Conservation (phyloP, 2,888 invertebrate genomes). For the Lasioglossum oenotherae region DNA sequence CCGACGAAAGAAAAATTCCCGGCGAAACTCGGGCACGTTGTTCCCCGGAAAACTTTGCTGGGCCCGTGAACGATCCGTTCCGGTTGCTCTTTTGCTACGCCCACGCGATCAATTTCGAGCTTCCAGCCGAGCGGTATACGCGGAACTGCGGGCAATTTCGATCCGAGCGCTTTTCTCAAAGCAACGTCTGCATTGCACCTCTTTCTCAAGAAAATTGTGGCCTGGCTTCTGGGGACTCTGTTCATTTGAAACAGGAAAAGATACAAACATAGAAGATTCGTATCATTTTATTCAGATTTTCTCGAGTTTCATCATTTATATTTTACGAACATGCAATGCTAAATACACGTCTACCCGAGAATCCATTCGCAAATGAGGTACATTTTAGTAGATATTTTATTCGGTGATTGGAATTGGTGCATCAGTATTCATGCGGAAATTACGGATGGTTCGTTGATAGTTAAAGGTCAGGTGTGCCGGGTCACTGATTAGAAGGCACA, state of each 20-base stretch:
- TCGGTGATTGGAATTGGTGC: background rate
- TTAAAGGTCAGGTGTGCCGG: background rate
- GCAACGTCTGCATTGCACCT: background rate
- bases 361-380: background rate
- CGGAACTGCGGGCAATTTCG: background rate
- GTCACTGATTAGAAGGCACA: background rate
- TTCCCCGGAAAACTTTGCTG: no score
- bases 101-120: background rate
- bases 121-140: background rate
- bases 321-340: background rate
- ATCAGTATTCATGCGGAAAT: background rate
- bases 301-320: background rate
- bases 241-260: background rate
- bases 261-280: background rate
- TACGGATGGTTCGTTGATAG: background rate
- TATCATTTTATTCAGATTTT: background rate
- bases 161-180: background rate
- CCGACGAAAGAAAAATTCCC: conserved; percentile 54
- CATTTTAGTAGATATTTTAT: background rate
- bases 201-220: background rate
- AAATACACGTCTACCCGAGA: background rate
- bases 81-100: background rate
- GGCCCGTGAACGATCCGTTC: background rate
- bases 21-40: conserved; percentile 30
- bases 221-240: background rate